These are phyloP conservation scores for Tyrannus savana DNA, from an alignment of 2,113 vertebrate genomes.

Conservation along the genomic window DNA sequence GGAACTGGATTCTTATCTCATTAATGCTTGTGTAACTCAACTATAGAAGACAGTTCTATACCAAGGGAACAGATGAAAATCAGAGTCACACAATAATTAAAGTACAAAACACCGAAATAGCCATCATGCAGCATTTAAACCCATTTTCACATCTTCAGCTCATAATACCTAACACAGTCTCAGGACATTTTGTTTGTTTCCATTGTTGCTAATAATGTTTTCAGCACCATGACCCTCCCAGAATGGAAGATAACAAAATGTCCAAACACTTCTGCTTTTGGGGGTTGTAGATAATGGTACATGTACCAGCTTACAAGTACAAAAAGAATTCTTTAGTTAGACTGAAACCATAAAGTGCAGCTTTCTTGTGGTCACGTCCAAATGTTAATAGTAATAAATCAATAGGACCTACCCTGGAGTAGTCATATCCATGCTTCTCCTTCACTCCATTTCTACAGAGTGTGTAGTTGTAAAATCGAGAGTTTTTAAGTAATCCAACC, in stretches of 20 bases:
- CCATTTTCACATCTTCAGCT: background rate
- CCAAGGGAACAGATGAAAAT: background rate
- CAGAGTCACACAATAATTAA: slow-evolving; percentile 7
- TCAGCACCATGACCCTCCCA: background rate
- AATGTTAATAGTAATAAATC: background rate
- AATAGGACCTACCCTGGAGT: slow-evolving; percentile 82
- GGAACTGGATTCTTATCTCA: background rate
- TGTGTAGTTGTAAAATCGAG: slow-evolving; percentile 97
- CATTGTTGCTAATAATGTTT: background rate
- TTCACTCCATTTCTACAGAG: slow-evolving; percentile 91
- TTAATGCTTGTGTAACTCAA: background rate
- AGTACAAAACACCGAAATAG: background rate
- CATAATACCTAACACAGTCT: background rate
- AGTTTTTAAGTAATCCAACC: slow-evolving; percentile 96
- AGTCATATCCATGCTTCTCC: slow-evolving; percentile 91
- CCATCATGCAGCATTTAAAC: slow-evolving; percentile 7
- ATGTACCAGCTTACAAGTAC: background rate
- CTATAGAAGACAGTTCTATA: background rate
- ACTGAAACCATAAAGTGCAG: background rate
- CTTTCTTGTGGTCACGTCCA: background rate
- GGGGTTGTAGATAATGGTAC: background rate
- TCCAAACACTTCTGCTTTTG: background rate
- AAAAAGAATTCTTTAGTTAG: background rate
- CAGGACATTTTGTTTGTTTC: background rate
- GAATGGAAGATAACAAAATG: background rate